A percentile compares a stretch with the other conserved stretches of the same genome.
Conservation (phyloP, 2,113 vertebrate genomes). For the Rhagologus leucostigma region DNA sequence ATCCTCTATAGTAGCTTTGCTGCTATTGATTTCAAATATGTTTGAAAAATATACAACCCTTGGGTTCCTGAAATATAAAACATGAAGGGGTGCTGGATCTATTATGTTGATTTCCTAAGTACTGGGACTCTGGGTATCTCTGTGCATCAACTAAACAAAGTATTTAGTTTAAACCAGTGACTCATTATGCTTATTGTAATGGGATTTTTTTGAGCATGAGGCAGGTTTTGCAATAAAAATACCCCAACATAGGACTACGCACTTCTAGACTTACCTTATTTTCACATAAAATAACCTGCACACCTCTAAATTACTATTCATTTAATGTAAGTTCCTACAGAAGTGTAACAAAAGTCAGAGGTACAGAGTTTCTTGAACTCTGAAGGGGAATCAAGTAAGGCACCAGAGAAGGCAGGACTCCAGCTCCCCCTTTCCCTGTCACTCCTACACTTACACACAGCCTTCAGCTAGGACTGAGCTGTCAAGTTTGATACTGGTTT, state of each 20-base stretch:
- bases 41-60: background rate
- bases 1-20: background rate
- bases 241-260: accelerated
- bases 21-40: background rate
- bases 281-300: background rate
- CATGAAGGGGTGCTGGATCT: background rate
- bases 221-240: background rate
- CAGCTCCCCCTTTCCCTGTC: background rate
- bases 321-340: background rate
- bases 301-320: background rate
- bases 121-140: background rate
- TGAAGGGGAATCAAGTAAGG: background rate
- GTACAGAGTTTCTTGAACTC: background rate
- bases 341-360: background rate
- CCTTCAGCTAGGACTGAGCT: background rate
- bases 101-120: background rate
- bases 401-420: background rate
- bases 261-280: background rate
- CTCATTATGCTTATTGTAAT: background rate
- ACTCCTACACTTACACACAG: background rate
- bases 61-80: background rate
- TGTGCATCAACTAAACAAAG: background rate
- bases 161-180: background rate
- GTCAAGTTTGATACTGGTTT: background rate
- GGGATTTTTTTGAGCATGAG: background rate